These are phyloP conservation scores for Drosophila kokeensis DNA, from an alignment of 2,888 invertebrate genomes.

Conservation along the genomic window DNA sequence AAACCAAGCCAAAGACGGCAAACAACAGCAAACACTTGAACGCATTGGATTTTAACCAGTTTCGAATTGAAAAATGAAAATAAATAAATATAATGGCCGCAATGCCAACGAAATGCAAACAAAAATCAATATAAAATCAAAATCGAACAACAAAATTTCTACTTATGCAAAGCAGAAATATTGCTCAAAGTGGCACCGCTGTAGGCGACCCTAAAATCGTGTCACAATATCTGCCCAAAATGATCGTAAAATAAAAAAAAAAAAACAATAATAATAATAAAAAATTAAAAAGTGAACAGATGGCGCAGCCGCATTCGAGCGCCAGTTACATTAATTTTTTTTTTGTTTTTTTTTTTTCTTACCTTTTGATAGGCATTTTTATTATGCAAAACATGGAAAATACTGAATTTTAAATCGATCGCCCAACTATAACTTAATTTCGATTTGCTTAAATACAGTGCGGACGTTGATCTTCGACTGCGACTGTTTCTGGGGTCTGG, in stretches of 20 bases:
- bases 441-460: constrained; percentile 53
- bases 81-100: constrained; percentile 74
- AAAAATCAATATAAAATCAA: constrained; percentile 55
- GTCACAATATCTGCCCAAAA: constrained; percentile 72
- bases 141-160: constrained; percentile 63
- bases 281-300: constrained; percentile 39
- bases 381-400: constrained; percentile 81
- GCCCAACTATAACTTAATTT: constrained; percentile 64
- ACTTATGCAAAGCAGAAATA: constrained; percentile 80
- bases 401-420: constrained; percentile 72
- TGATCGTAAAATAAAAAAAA: constrained; percentile 27
- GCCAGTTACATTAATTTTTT: constrained; percentile 73
- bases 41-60: constrained; percentile 57
- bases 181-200: constrained; percentile 73
- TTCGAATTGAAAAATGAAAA: constrained; percentile 64
- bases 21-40: constrained; percentile 71
- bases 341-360: constrained; percentile 34
- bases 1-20: constrained; percentile 50
- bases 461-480: constrained; percentile 64
- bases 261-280: constrained; percentile 14
- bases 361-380: constrained; percentile 70
- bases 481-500: constrained; percentile 27
- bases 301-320: constrained; percentile 66
- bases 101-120: constrained; percentile 76
- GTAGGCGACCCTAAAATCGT: constrained; percentile 71